These are phyloP conservation scores for Helobdella robusta DNA, from an alignment of 2,888 invertebrate genomes.

Conservation along the genomic window DNA sequence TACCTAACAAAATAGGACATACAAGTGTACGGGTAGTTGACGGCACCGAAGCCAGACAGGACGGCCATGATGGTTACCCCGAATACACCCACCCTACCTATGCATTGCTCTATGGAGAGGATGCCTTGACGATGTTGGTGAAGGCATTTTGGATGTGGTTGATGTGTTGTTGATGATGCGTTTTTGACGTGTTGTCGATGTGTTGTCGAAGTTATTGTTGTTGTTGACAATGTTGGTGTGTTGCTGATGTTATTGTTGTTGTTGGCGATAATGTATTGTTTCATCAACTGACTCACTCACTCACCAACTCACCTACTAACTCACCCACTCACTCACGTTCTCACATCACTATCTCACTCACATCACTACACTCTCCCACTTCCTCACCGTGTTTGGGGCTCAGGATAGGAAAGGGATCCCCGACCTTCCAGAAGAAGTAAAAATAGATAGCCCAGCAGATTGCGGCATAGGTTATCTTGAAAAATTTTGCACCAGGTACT, in stretches of 20 bases:
- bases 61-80: constrained; percentile 99
- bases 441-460: constrained; percentile 80
- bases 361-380: neutral
- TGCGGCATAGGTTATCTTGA: constrained; percentile 65
- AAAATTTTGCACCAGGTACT: constrained; percentile 8
- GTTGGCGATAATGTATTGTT: neutral
- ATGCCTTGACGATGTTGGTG: constrained; percentile 51
- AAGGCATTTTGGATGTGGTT: neutral
- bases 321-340: too few species aligned
- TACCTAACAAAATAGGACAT: constrained; percentile 93
- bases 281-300: neutral
- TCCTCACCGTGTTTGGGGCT: constrained; percentile 78
- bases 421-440: constrained; percentile 95
- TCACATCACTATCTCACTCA: neutral
- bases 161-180: neutral
- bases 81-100: constrained; percentile 92
- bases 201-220: neutral
- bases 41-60: constrained; percentile 96
- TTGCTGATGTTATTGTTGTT: too few species aligned
- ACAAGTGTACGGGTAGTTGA: constrained; percentile 95
- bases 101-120: constrained; percentile 69
- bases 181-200: neutral
- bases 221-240: too few species aligned
- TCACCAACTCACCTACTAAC: too few species aligned
- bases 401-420: constrained; percentile 93